Evolutionary conservation across 2,797 vertebrate species (phyloP), one percentile per base, ranked within the genome.

Genomic region (Melanotaenia pygmaea): DNA sequence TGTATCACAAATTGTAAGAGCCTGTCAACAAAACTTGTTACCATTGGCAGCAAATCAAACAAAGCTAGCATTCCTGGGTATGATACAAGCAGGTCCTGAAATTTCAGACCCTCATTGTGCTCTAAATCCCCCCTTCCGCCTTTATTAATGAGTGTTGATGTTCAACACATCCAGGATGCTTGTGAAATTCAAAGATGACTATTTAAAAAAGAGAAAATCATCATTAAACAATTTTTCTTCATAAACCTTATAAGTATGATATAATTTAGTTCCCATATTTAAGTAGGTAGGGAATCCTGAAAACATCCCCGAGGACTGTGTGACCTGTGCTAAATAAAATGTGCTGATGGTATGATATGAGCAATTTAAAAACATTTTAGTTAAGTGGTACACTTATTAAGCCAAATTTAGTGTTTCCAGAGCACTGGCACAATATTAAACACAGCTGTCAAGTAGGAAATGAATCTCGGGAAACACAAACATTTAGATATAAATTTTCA

Each of bases 21-120:
- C 64, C 64, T 75, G 62, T 71, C 61, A 74, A 70, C 26, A 80
- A 51, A 58, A 22, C 50, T 47, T 54, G 51, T 54, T 34, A 79
- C 68, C 47, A 50, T 30, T 71, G 22, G 59, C 61, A 69, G 28
- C 26, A 65, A 59, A 64, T 26, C 12, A 32, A 59, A 14, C 35
- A 0, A 4, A 14, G 47, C 51, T 24, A 26, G 51, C 24, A 54
- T 13, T 26, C 11, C 10, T 20, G 0, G 7, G 47, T 22, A 14
- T 54, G 51, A 54, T 3, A 26, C 51, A 54, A 54, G 11, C 22
- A 54, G 11, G 5, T 13, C 22, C 51, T 26, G 13, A 13, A 26
- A 26, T 54, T 4, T 45, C 18, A 45, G 51, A 54, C 12, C 24
- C 22, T 54, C 1, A 53, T 5, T 53, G 22, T 26, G 50, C 50